Conservation (phyloP, 2,797 vertebrate species). For the Ptychobarbus kaznakovi region DNA sequence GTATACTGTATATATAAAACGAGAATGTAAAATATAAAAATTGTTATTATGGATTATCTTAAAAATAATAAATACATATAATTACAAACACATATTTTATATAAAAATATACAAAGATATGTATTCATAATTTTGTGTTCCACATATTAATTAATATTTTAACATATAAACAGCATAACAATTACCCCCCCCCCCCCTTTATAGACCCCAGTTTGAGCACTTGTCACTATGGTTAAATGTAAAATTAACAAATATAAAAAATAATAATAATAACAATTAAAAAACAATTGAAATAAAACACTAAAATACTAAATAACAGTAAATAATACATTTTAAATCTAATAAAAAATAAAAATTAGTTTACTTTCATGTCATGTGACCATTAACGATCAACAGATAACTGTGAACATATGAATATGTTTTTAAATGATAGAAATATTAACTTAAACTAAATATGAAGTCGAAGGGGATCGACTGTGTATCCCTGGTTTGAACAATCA, state of each 20-base stretch:
- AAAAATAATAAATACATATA: not conserved
- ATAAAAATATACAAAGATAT: not conserved
- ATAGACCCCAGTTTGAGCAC: too few relatives aligned
- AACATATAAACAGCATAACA: not conserved
- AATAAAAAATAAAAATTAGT: too few relatives aligned
- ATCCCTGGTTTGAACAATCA: conserved; percentile 14
- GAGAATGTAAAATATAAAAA: not conserved
- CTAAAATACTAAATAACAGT: not conserved
- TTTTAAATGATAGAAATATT: not conserved
- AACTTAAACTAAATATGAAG: not conserved
- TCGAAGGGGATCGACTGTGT: not conserved
- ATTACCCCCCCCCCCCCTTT: too few relatives aligned
- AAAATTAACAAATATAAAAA: not conserved
- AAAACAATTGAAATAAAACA: not conserved
- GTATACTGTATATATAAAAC: not conserved
- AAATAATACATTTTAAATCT: not conserved
- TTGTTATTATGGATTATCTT: not conserved
- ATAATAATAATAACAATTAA: not conserved
- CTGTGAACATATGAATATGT: not conserved
- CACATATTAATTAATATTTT: not conserved
- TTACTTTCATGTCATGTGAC: not conserved
- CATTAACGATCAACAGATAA: not conserved
- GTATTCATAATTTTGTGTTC: not conserved
- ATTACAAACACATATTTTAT: not conserved
- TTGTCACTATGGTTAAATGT: not conserved